Evolutionary conservation across 2,113 vertebrate species (phyloP).

Genomic region (Edolisoma coerulescens): DNA sequence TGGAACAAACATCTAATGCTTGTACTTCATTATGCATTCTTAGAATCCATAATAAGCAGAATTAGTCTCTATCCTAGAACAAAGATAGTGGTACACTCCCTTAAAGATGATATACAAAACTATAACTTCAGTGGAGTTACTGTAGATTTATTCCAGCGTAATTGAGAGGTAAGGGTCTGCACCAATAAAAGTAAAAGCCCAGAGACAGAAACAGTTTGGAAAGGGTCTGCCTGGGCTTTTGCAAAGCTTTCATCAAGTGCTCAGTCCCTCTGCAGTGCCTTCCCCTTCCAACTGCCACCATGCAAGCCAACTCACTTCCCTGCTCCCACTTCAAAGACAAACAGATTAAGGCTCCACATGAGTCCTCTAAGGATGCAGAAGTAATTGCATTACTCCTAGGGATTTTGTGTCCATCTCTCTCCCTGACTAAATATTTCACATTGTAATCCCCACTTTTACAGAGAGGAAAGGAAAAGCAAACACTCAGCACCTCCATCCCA

Average conservation of each 20-base stretch:
- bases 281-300: not conserved
- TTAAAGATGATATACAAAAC: not conserved
- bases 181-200: not conserved
- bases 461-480: not conserved
- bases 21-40: not conserved
- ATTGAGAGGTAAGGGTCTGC: not conserved
- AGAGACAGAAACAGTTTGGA: not conserved
- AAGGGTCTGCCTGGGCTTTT: not conserved
- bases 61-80: not conserved
- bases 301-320: not conserved
- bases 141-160: not conserved
- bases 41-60: not conserved
- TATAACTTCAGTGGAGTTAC: not conserved
- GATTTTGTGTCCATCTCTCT: accelerated
- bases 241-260: not conserved
- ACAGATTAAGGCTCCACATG: not conserved
- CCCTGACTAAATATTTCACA: not conserved
- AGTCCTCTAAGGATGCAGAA: not conserved
- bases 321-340: not conserved
- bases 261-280: not conserved
- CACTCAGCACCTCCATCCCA: not conserved
- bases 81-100: not conserved
- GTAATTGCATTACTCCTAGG: not conserved
- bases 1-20: not conserved
- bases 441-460: not conserved